phyloP scores from a whole-genome alignment of 2,113 vertebrate genomes.

The Saguinus imperator region DNA sequence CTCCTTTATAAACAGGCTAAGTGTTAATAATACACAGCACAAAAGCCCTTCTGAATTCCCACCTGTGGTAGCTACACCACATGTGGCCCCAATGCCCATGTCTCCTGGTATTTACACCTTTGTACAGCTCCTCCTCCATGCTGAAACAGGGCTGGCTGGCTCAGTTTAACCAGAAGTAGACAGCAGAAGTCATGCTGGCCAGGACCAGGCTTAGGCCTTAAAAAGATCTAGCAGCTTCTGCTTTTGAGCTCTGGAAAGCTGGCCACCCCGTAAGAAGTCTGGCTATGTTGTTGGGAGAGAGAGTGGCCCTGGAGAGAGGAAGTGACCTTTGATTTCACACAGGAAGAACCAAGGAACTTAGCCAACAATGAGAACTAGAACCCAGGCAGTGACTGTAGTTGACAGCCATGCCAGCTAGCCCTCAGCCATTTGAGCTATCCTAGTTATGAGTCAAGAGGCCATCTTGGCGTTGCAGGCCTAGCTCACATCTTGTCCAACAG shows the following conservation, averaged over 20 bases:
- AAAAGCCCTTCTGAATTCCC: not conserved
- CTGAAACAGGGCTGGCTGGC: not conserved
- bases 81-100: accelerated
- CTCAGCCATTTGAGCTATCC: not conserved
- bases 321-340: not conserved
- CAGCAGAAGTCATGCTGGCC: not conserved
- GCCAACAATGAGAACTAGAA: not conserved
- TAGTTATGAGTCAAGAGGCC: not conserved
- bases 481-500: not conserved
- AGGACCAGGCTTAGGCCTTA: not conserved
- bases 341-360: not conserved
- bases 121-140: not conserved
- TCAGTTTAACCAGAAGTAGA: not conserved
- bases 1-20: not conserved
- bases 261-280: not conserved
- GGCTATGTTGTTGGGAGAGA: not conserved
- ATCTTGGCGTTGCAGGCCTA: not conserved
- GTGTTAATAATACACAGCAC: not conserved
- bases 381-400: not conserved
- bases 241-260: not conserved
- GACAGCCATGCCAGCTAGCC: not conserved
- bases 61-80: not conserved
- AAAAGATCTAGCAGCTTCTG: not conserved
- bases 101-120: not conserved
- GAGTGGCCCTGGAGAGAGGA: not conserved